Evolutionary conservation across 2,888 invertebrate species (phyloP).

Genomic region (Cataglyphis livida): DNA sequence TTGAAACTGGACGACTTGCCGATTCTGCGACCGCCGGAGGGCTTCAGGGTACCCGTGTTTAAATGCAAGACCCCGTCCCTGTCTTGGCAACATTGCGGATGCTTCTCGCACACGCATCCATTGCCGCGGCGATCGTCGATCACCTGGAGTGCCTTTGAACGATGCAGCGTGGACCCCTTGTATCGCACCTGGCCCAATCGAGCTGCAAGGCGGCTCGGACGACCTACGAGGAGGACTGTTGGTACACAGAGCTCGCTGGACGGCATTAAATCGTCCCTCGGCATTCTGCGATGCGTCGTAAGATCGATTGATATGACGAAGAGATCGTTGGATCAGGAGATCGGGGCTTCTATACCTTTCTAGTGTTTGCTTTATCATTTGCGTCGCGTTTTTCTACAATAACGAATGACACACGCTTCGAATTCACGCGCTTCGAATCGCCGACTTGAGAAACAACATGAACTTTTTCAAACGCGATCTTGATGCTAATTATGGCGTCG

Average conservation of each 20-base stretch:
- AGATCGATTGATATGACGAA: constrained; percentile 70
- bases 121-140: constrained; percentile 71
- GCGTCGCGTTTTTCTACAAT: constrained; percentile 13
- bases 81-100: constrained; percentile 74
- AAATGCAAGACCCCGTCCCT: constrained; percentile 69
- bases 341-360: constrained; percentile 80
- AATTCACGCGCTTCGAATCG: neutral
- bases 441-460: constrained; percentile 1
- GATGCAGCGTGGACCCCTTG: constrained; percentile 72
- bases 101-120: constrained; percentile 76
- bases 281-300: constrained; percentile 66
- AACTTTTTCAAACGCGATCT: constrained; percentile 24
- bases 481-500: constrained; percentile 23
- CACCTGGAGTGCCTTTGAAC: constrained; percentile 76
- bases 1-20: constrained; percentile 65
- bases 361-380: constrained; percentile 60
- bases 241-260: constrained; percentile 72
- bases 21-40: constrained; percentile 77
- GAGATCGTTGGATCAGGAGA: constrained; percentile 69
- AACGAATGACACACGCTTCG: neutral
- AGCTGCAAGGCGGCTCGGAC: constrained; percentile 60
- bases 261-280: constrained; percentile 65
- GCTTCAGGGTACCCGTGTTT: constrained; percentile 70
- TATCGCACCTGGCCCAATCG: constrained; percentile 81
- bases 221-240: constrained; percentile 63